These are phyloP conservation scores for Lonchura striata DNA, from an alignment of 2,113 vertebrate genomes.

Conservation along the genomic window DNA sequence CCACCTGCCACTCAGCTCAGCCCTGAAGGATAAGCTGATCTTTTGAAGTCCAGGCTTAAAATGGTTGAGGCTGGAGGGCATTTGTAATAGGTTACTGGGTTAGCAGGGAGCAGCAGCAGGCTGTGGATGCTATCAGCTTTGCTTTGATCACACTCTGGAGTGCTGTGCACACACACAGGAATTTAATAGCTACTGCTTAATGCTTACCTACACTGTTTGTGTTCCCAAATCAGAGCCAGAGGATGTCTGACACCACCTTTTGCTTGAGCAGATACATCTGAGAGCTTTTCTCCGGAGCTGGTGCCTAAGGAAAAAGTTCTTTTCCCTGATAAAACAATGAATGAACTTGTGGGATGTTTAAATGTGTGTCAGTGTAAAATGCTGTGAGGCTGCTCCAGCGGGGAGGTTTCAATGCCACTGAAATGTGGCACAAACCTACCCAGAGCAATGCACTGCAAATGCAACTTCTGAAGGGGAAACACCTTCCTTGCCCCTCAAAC, in stretches of 20 bases:
- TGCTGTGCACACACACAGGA: not conserved
- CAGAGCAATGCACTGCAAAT: not conserved
- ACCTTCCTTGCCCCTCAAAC: not conserved
- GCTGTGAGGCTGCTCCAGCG: not conserved
- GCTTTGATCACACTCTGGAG: slow-evolving; percentile 18
- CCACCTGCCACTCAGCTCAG: not conserved
- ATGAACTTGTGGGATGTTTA: not conserved
- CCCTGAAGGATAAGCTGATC: not conserved
- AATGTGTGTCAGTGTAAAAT: not conserved
- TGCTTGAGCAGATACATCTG: not conserved
- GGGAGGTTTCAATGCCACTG: not conserved
- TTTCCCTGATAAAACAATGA: not conserved
- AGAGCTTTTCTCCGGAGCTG: not conserved
- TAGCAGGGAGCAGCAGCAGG: not conserved
- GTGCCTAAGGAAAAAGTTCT: not conserved
- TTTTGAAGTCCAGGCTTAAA: slow-evolving; percentile 48
- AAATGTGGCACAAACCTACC: not conserved
- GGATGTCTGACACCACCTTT: not conserved
- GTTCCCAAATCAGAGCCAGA: not conserved
- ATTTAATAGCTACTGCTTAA: not conserved
- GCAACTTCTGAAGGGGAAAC: not conserved
- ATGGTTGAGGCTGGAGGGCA: slow-evolving; percentile 26
- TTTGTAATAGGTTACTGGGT: slow-evolving; percentile 29
- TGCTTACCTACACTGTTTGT: rapidly evolving
- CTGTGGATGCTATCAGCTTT: not conserved